These are phyloP conservation scores for Macrosteles quadrilineatus DNA, from an alignment of 1,140 invertebrate genomes.

Conservation along the genomic window DNA sequence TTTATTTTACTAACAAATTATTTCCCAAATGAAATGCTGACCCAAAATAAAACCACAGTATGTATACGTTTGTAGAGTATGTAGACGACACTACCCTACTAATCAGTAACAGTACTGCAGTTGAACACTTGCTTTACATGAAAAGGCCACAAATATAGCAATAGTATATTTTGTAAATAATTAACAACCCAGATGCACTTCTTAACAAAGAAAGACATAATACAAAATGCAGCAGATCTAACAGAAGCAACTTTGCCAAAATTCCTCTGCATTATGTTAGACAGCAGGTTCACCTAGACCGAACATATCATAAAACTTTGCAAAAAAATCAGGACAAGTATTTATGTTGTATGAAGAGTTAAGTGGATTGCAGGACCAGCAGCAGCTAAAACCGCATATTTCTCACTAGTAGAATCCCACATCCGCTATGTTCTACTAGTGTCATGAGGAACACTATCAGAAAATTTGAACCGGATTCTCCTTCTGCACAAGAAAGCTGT, in stretches of 20 bases:
- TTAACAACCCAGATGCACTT: not conserved
- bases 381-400: constrained; percentile 2
- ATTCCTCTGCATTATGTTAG: not conserved
- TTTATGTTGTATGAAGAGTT: not conserved
- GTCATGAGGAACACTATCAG: not conserved
- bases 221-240: not conserved
- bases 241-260: not conserved
- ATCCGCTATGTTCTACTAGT: not conserved
- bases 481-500: not conserved
- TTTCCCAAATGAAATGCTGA: not conserved
- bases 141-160: not conserved
- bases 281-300: not conserved
- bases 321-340: not conserved
- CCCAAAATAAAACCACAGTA: not conserved
- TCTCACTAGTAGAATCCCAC: not conserved
- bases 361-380: not conserved
- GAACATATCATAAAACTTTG: not conserved
- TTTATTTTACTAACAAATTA: not conserved
- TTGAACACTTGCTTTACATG: not conserved
- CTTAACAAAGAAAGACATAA: not conserved
- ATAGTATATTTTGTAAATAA: not conserved
- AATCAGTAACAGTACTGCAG: not conserved
- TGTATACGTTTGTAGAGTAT: no score
- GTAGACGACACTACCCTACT: not conserved
- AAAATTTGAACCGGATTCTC: not conserved